phyloP scores from a whole-genome alignment of 2,113 vertebrate genomes.

The Nothobranchius kuhntae region DNA sequence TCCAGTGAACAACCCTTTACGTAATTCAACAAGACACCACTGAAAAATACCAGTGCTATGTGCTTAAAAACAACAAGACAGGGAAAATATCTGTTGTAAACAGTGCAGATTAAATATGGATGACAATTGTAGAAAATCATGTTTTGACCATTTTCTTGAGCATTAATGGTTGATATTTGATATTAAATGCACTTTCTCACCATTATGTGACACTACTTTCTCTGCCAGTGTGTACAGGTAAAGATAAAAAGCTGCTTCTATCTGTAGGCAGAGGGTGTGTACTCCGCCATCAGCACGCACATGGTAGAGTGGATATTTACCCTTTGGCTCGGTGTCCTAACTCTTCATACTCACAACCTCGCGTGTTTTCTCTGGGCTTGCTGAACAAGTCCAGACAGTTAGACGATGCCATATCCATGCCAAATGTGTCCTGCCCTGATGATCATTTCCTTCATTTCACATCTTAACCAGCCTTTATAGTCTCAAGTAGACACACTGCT shows the following conservation, averaged over 20 bases:
- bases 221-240: constrained; percentile 33
- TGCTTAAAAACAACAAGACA: no score
- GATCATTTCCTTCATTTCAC: not conserved
- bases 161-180: not conserved
- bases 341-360: constrained; percentile 49
- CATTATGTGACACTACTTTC: constrained; percentile 14
- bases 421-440: constrained; percentile 4
- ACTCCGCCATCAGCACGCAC: constrained; percentile 57
- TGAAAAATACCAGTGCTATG: no score
- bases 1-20: no score
- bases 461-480: constrained; percentile 7
- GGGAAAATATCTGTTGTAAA: no score
- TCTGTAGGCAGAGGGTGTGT: constrained; percentile 68
- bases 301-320: constrained; percentile 63
- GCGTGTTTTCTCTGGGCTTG: constrained; percentile 12
- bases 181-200: constrained; percentile 16
- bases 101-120: no score
- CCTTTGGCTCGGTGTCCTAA: constrained; percentile 46
- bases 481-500: constrained; percentile 25
- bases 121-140: no score
- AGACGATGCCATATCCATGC: not conserved
- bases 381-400: constrained; percentile 5
- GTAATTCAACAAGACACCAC: no score
- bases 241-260: constrained; percentile 65
- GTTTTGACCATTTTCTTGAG: not conserved